A percentile compares a stretch with the other conserved stretches of the same genome.
These are phyloP conservation scores for Pseudorectes ferrugineus DNA, from an alignment of 2,113 vertebrate genomes.

Conservation along the genomic window DNA sequence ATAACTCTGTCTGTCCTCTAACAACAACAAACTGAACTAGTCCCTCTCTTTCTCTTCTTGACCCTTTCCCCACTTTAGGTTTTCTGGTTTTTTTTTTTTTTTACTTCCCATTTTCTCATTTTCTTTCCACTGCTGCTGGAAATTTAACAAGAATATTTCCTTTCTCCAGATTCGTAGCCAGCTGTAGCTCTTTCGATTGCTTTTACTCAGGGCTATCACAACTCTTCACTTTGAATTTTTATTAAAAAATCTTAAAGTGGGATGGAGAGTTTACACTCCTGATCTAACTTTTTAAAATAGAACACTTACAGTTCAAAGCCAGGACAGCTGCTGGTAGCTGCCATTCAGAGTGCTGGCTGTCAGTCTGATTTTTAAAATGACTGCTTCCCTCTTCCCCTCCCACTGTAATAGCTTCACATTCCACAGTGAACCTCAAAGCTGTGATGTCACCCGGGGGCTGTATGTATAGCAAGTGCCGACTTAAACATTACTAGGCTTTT, in stretches of 20 bases:
- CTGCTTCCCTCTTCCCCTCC: neutral
- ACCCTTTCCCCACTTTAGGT: neutral
- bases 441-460: conserved; percentile 14
- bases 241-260: conserved; percentile 33
- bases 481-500: conserved; percentile 5
- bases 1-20: neutral
- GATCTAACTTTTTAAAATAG: conserved; percentile 43
- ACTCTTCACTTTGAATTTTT: conserved; percentile 29
- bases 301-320: conserved; percentile 25
- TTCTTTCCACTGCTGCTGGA: neutral
- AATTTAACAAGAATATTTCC: conserved; percentile 12
- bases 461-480: neutral
- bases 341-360: neutral
- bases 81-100: neutral
- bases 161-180: neutral
- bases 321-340: conserved; percentile 18
- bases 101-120: neutral
- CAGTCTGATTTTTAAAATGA: conserved; percentile 31
- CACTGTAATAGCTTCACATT: conserved; percentile 25
- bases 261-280: neutral
- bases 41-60: neutral
- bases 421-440: conserved; percentile 25
- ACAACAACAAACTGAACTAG: neutral
- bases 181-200: neutral
- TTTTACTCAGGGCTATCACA: conserved; percentile 43